These are phyloP conservation scores for Caenorhabditis angaria DNA, from an alignment of 2,888 invertebrate genomes.

Conservation along the genomic window DNA sequence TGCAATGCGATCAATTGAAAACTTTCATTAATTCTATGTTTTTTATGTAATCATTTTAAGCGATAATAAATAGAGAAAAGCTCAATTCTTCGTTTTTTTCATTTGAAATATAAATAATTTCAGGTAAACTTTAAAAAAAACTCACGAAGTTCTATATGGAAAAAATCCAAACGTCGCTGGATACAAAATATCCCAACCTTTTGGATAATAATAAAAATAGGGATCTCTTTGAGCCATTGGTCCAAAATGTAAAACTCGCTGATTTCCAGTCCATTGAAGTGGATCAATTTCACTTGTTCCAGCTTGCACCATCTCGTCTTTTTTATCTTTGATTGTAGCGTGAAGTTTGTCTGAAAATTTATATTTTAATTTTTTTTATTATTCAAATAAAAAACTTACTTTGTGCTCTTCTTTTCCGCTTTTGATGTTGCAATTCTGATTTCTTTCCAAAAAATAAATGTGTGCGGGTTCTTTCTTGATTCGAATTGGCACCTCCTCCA, in stretches of 20 bases:
- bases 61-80: constrained; percentile 9
- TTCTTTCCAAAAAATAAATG: constrained; percentile 69
- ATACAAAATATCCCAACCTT: constrained; percentile 72
- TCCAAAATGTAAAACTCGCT: constrained; percentile 71
- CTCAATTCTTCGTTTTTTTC: constrained; percentile 7
- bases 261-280: constrained; percentile 70
- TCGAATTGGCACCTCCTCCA: constrained; percentile 44
- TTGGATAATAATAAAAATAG: constrained; percentile 72
- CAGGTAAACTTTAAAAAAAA: constrained; percentile 1
- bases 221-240: constrained; percentile 72
- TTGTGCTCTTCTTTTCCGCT: constrained; percentile 68
- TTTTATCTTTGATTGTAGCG: constrained; percentile 64
- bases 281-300: constrained; percentile 69
- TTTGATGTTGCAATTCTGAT: constrained; percentile 63
- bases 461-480: constrained; percentile 67
- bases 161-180: constrained; percentile 72
- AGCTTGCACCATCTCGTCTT: constrained; percentile 71
- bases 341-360: constrained; percentile 66
- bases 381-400: too few species aligned
- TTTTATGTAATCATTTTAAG: constrained; percentile 5
- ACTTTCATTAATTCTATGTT: too few species aligned
- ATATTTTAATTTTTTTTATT: not conserved
- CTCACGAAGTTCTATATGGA: constrained; percentile 71
- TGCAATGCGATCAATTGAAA: too few species aligned
- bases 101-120: too few species aligned